Percentiles rank a stretch among this genome's conserved stretches.
phyloP scores from a whole-genome alignment of 2,888 invertebrate species.

The Caenorhabditis sp. region DNA sequence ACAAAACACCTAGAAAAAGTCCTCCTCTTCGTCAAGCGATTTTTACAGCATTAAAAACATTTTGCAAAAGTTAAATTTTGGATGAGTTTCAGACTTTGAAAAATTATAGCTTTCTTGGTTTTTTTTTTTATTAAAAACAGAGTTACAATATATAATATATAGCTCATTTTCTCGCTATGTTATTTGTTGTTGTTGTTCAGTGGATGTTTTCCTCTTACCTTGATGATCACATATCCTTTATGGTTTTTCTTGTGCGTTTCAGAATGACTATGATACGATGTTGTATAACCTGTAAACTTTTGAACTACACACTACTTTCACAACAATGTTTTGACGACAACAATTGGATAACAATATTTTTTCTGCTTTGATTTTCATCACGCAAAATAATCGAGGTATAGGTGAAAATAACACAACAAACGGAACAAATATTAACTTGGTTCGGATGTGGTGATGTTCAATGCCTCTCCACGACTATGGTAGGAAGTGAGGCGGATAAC shows the following conservation, averaged over 20 bases:
- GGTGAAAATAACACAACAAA: not conserved
- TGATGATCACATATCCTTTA: not conserved
- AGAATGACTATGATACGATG: not conserved
- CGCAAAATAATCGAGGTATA: not conserved
- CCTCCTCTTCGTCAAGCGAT: too few species aligned
- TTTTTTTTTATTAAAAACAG: too few species aligned
- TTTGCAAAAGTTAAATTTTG: too few species aligned
- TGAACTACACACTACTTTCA: not conserved
- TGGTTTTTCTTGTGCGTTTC: not conserved
- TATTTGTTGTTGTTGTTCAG: too few species aligned
- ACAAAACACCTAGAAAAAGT: too few species aligned
- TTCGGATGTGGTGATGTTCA: conserved; percentile 12
- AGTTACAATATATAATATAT: too few species aligned
- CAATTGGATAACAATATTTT: not conserved
- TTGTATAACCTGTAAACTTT: not conserved
- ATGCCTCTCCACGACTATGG: conserved; percentile 24
- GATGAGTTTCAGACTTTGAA: too few species aligned
- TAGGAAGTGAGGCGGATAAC: conserved; percentile 17
- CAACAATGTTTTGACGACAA: not conserved
- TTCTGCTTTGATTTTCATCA: not conserved
- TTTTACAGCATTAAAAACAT: too few species aligned
- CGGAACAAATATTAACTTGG: conserved; percentile 14
- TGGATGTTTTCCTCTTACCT: not conserved
- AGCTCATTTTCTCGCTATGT: too few species aligned
- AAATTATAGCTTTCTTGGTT: too few species aligned